Base-by-base conservation (phyloP, 2,113 vertebrate genomes). In the Otis tarda region DNA sequence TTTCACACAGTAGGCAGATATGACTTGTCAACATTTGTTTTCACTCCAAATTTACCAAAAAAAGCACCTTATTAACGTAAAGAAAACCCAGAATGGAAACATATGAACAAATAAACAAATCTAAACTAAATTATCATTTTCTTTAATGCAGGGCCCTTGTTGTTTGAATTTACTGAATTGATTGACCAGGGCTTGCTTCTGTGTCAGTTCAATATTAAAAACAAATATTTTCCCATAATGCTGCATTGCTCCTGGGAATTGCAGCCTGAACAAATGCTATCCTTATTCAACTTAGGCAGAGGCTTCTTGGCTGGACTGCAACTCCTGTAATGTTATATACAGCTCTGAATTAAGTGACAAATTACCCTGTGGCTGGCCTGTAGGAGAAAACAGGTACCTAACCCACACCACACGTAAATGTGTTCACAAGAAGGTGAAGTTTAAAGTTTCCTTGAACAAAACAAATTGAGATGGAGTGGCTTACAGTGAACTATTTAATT, bases 211-310 rank as follows among this genome's bases (percentile, higher is more conserved):
- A 69, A 73, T 91, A 92, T 39, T 92, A 73, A 95, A 94, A 84
- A 1, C 75, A 93, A 88, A 55, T 90, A 94, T 94, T 94, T 96
- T 93, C 90, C 77, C 89, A 94, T 95, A 91, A 95, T 91, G 56
- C 61, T 81, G 65, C 45, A 43, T 93, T 93, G n/a, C 76, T 86
- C 45, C 45, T 92, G 95, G 92, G 89, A 97, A 78, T 89, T 82
- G 43, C 5, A 87, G 76, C 49, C 67, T 71, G 90, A 89, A 64
- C 35, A 93, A 94, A 95, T 3, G 10, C 39, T 75, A 71, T 71
- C 64, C 49, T 87, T 83, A 88, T 81, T 95, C 93, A 92, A 6
- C 56, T 89, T 78, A 75, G 24, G 35, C 91, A 89, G 89, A 89
- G 28, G 83, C 39, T 96, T 89, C 65, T 89, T 95, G 94, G 86